A percentile compares a stretch with the other conserved stretches of the same genome.
phyloP scores from a whole-genome alignment of 35 echinoderm and acorn worm species.

The Heliocidaris tuberculata region DNA sequence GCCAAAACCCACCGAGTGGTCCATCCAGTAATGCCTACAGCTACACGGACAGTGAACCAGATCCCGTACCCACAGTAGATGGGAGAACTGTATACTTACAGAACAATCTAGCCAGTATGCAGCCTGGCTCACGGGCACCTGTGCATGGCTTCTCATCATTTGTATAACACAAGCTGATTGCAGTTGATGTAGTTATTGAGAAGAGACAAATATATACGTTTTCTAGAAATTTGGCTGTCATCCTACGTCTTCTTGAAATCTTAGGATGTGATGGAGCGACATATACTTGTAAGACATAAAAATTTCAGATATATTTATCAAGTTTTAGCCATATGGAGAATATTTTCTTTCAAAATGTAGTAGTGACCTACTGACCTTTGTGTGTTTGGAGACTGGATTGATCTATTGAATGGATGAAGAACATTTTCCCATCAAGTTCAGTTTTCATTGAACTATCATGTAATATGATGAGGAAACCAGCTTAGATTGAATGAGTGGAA shows the following conservation, averaged over 20 bases:
- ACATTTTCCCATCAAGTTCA: not conserved
- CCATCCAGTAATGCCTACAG: constrained; percentile 73
- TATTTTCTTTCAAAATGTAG: not conserved
- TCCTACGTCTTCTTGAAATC: not conserved
- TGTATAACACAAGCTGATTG: constrained; percentile 66
- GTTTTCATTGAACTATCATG: not conserved
- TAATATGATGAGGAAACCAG: not conserved
- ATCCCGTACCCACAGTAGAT: constrained; percentile 57
- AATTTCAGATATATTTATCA: not conserved
- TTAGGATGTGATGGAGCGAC: not conserved
- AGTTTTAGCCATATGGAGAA: not conserved
- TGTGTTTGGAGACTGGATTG: not conserved
- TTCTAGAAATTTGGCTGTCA: not conserved
- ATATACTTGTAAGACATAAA: not conserved
- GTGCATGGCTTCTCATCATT: constrained; percentile 95
- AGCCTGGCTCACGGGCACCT: constrained; percentile 80
- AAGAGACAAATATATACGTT: not conserved
- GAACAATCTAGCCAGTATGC: constrained; percentile 79
- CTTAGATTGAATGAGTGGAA: not conserved
- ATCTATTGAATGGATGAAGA: not conserved
- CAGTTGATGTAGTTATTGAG: not conserved
- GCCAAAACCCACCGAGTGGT: constrained; percentile 56
- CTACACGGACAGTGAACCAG: constrained; percentile 96
- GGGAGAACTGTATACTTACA: constrained; percentile 60
- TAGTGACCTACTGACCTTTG: not conserved